Percentiles rank a stretch among this genome's conserved stretches.
These are phyloP conservation scores for Sardina pilchardus DNA, from an alignment of 2,113 vertebrate species.

Conservation along the genomic window DNA sequence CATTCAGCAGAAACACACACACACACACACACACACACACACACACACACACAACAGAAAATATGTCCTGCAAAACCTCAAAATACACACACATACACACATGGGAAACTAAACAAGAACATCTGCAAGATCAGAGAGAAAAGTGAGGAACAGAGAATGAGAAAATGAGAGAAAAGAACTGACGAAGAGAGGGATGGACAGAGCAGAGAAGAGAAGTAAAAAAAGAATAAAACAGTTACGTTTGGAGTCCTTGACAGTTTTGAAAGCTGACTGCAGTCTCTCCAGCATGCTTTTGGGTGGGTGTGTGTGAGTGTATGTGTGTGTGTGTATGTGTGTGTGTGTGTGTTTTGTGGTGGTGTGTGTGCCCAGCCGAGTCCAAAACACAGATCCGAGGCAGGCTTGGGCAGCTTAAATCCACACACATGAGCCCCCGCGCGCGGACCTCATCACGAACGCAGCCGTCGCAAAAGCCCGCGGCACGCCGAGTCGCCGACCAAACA, in stretches of 20 bases:
- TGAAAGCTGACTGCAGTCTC: conserved; percentile 57
- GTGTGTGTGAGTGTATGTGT: conserved; percentile 38
- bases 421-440: conserved; percentile 31
- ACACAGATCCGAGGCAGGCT: conserved; percentile 38
- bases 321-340: conserved; percentile 33
- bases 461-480: background rate
- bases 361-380: conserved; percentile 37
- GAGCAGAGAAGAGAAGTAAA: background rate
- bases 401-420: conserved; percentile 39
- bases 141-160: background rate
- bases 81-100: background rate
- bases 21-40: background rate
- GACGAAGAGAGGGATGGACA: background rate
- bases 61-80: background rate
- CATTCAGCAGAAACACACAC: conserved; percentile 1
- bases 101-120: background rate
- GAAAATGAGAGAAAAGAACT: background rate
- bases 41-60: background rate
- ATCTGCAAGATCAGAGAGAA: background rate
- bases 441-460: background rate
- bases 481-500: background rate
- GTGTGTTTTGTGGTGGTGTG: conserved; percentile 29
- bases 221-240: conserved; percentile 43
- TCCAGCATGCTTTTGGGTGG: conserved; percentile 50
- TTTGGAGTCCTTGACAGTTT: conserved; percentile 59